phyloP scores from a whole-genome alignment of 2,888 invertebrate species.

The Branchipolynoe longqiensis region DNA sequence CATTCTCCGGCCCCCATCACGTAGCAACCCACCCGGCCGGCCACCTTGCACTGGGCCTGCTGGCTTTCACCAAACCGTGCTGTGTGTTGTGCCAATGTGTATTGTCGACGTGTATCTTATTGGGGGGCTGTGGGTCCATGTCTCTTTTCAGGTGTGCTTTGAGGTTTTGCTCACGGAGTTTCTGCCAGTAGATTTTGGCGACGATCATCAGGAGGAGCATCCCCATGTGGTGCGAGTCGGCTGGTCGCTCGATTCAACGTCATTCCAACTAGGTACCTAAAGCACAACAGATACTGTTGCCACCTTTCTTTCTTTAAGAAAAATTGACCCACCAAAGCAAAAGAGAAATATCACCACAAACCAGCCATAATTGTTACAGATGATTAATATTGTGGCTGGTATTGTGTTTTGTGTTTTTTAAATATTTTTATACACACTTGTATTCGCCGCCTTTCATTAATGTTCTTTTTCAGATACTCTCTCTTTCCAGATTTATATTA shows the following conservation, averaged over 20 bases:
- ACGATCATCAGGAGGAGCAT: constrained; percentile 82
- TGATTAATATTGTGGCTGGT: background rate
- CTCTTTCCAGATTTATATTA: too few species aligned
- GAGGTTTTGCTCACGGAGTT: constrained; percentile 81
- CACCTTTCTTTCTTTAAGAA: constrained; percentile 5
- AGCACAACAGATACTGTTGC: constrained; percentile 26
- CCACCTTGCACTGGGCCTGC: too few species aligned
- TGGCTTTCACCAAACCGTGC: too few species aligned
- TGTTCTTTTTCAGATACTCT: too few species aligned
- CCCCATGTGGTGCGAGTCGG: constrained; percentile 92
- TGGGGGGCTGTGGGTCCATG: constrained; percentile 19
- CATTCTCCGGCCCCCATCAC: too few species aligned
- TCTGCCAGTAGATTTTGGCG: constrained; percentile 83
- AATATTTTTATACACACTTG: background rate
- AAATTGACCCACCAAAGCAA: too few species aligned
- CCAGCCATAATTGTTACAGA: constrained; percentile 5
- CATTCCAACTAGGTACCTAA: constrained; percentile 88
- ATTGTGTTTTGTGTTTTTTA: background rate
- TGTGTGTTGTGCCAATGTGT: background rate
- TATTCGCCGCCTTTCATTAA: background rate
- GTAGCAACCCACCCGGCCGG: too few species aligned
- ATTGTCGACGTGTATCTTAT: constrained; percentile 5
- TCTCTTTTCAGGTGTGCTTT: constrained; percentile 75
- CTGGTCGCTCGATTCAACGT: constrained; percentile 90
- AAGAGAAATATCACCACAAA: background rate